Percentiles rank a stretch among this genome's conserved stretches.
phyloP scores from a whole-genome alignment of 37 sponge, comb jelly and placozoan genomes.

The Lycopodina hypogea region DNA sequence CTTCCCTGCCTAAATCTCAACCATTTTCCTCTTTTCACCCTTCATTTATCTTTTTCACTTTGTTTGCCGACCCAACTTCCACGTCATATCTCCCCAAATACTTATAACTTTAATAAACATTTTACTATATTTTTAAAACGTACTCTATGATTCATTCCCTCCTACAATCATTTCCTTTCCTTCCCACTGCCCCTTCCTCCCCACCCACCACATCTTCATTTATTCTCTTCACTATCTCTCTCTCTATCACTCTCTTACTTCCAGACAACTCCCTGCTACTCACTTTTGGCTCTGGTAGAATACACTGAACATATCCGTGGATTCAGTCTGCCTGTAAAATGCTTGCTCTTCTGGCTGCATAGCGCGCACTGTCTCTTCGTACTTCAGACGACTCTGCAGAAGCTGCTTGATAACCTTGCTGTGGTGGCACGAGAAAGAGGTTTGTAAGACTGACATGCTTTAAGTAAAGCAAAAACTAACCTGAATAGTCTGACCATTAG shows the following conservation, averaged over 20 bases:
- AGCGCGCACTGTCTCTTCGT: conserved; percentile 18
- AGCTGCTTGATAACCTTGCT: conserved; percentile 35
- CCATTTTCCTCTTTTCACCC: too few species aligned
- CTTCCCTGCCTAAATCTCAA: too few species aligned
- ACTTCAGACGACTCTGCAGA: conserved; percentile 45
- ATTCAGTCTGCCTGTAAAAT: conserved; percentile 36
- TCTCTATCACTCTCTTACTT: too few species aligned
- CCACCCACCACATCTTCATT: too few species aligned
- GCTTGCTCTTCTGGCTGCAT: conserved; percentile 40
- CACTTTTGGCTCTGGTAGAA: conserved; percentile 49
- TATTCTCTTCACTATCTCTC: too few species aligned
- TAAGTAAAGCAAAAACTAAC: conserved; percentile 11
- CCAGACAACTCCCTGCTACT: background rate
- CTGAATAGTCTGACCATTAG: conserved; percentile 56
- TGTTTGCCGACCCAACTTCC: too few species aligned
- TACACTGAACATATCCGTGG: conserved; percentile 61
- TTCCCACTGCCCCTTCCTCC: too few species aligned
- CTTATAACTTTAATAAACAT: background rate
- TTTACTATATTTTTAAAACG: background rate
- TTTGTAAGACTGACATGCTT: background rate
- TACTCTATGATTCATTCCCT: background rate
- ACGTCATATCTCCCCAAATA: too few species aligned
- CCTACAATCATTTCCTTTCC: background rate
- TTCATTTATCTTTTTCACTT: too few species aligned
- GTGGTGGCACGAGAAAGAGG: background rate